These are phyloP conservation scores for Tiliacea aurago DNA, from an alignment of 2,888 invertebrate genomes.

Conservation along the genomic window DNA sequence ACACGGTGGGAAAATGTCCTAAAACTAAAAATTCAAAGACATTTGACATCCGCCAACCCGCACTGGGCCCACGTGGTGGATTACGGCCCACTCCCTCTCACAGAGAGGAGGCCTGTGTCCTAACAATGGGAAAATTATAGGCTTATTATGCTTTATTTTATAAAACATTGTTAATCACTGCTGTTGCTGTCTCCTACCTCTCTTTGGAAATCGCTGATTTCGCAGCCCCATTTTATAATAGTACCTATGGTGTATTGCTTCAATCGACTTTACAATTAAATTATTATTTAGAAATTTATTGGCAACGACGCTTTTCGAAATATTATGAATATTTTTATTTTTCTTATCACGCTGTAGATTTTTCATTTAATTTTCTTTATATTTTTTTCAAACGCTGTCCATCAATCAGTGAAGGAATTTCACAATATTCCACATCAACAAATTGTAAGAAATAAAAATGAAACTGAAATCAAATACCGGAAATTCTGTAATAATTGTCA, in stretches of 20 bases:
- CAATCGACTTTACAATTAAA: slow-evolving; percentile 13
- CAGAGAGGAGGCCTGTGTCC: no score
- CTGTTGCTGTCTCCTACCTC: no score
- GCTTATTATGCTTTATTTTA: no score
- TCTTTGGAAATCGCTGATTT: not conserved
- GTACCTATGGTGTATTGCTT: not conserved
- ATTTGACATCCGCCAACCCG: no score
- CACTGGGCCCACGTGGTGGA: no score
- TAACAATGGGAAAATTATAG: no score
- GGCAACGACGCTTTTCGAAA: slow-evolving; percentile 1
- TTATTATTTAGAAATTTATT: not conserved
- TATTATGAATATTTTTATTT: not conserved
- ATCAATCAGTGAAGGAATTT: slow-evolving; percentile 15
- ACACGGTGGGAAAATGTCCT: no score
- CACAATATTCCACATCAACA: not conserved
- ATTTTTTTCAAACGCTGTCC: not conserved
- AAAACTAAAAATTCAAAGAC: no score
- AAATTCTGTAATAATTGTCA: slow-evolving; percentile 1
- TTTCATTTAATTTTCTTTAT: not conserved
- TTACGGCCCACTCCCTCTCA: no score
- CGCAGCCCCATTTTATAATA: not conserved
- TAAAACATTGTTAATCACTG: no score
- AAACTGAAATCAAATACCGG: not conserved
- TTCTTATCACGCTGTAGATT: not conserved
- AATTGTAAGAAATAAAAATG: not conserved